Base-by-base conservation (phyloP, 1,140 invertebrate species). In the Lanistes nyassanus region DNA sequence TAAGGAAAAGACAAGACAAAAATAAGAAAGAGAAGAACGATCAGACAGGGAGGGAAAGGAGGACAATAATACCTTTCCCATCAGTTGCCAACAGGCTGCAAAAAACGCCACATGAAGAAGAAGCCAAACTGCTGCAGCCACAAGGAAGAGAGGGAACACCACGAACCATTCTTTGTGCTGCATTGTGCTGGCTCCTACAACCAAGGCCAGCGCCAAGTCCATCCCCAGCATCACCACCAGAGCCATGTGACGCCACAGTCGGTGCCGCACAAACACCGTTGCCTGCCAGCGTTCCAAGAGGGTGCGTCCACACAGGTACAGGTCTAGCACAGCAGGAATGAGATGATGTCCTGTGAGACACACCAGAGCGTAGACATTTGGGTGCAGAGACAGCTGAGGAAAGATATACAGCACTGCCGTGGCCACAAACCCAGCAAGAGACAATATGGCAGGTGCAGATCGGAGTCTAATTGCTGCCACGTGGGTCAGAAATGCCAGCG, bases 91-190 rank as follows among this genome's bases (percentile, higher is more conserved):
- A 34, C 80, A 84, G 2, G 83, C 83, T 11, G 85, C 79, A 60
- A 88, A 79, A 55, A 77, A 86, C 11, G 85, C 77, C 6, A 85
- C 36, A 77, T 88, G 88, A 66, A 84, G 86, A 67, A 81, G 78
- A 23, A 87, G 69, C 88, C 88, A 89, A 21, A 88, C 47, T 29
- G 84, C 34, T 13, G 80, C 82, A 74, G 83, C 79, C 11, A 78
- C 76, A n/a, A 81, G 67, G 76, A 82, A 88, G 16, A 89, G 53
- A 31, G 87, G 86, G 16, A 88, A 82, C 3, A 89, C 87, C 11
- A 89, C 80, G 73, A 81, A 87, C 88, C 88, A 89, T 66, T 89
- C 88, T 71, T 89, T 88, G 68, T 89, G 88, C 76, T 69, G 82
- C 26, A 81, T 76, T 56, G 81, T 84, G 58, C 80, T 66, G 26